A percentile compares a stretch with the other conserved stretches of the same genome.
These are phyloP conservation scores for Euglossa dilemma DNA, from an alignment of 1,140 invertebrate genomes.

Conservation along the genomic window DNA sequence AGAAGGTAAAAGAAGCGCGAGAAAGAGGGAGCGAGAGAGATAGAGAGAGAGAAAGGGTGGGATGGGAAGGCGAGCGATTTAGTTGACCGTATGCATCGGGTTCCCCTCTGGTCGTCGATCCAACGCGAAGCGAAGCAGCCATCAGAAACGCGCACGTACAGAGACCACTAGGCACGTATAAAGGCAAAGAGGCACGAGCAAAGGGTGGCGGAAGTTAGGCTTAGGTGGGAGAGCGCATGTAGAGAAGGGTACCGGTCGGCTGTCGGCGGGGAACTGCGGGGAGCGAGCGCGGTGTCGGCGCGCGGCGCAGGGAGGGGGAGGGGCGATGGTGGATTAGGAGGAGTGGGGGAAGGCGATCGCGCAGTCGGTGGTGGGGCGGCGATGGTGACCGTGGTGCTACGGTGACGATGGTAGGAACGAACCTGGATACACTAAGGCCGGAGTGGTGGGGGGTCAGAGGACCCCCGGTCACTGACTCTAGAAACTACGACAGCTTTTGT, in stretches of 20 bases:
- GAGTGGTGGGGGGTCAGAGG: conserved; percentile 29
- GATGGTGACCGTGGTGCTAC: conserved; percentile 53
- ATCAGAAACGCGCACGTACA: conserved; percentile 24
- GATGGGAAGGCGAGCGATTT: conserved; percentile 33
- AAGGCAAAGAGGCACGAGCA: neutral
- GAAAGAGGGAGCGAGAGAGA: neutral
- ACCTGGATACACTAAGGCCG: conserved; percentile 42
- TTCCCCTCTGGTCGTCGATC: conserved; percentile 17
- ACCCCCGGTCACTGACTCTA: conserved; percentile 73
- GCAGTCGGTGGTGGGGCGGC: conserved; percentile 43
- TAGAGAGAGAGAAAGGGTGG: neutral
- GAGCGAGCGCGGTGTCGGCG: neutral
- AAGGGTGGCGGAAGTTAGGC: conserved; percentile 26
- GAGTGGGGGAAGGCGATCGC: conserved; percentile 5
- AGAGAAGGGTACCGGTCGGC: conserved; percentile 24
- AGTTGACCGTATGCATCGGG: conserved; percentile 26
- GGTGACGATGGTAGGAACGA: conserved; percentile 48
- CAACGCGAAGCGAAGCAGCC: conserved; percentile 19
- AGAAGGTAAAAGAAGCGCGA: conserved; percentile 10
- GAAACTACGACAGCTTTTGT: conserved; percentile 69
- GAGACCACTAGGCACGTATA: conserved; percentile 3
- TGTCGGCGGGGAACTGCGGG: neutral
- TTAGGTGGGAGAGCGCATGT: neutral
- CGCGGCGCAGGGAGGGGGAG: neutral
- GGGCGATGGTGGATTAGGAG: conserved; percentile 15